A percentile compares a stretch with the other conserved stretches of the same genome.
Evolutionary conservation across 2,888 invertebrate genomes (phyloP).

Genomic region (Exephanes ischioxanthus): DNA sequence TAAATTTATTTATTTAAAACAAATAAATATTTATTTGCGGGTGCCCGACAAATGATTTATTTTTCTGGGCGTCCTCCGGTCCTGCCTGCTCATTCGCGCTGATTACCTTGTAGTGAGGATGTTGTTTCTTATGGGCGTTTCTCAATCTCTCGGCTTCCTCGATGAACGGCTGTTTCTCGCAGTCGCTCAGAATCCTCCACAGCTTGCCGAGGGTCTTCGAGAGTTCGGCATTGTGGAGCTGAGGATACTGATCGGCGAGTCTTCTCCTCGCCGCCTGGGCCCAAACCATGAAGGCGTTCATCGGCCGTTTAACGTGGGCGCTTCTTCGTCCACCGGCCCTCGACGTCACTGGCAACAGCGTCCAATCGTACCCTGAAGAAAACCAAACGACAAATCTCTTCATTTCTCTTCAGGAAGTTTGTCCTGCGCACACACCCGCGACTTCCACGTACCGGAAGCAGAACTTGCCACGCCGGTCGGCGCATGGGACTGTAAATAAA

Average conservation of each 20-base stretch:
- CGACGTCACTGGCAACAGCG: slow-evolving; percentile 82
- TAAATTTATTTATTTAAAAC: no score
- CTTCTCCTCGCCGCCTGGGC: slow-evolving; percentile 97
- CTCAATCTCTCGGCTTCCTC: slow-evolving; percentile 88
- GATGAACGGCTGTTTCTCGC: slow-evolving; percentile 88
- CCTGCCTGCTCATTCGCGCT: neutral
- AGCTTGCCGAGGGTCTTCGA: slow-evolving; percentile 97
- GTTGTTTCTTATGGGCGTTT: slow-evolving; percentile 87
- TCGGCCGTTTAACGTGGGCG: slow-evolving; percentile 97
- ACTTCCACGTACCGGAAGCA: slow-evolving; percentile 71
- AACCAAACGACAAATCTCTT: slow-evolving; percentile 34
- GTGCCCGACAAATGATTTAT: neutral
- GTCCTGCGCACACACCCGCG: slow-evolving; percentile 23
- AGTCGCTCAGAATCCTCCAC: slow-evolving; percentile 92
- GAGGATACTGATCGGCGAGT: slow-evolving; percentile 96
- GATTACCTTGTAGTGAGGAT: slow-evolving; percentile 87
- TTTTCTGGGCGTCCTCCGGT: neutral
- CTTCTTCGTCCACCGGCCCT: slow-evolving; percentile 81
- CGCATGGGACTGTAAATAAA: slow-evolving; percentile 70
- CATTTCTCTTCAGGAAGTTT: slow-evolving; percentile 59
- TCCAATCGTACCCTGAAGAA: slow-evolving; percentile 83
- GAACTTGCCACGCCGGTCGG: slow-evolving; percentile 14
- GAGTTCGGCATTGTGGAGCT: slow-evolving; percentile 97
- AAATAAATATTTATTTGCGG: no score
- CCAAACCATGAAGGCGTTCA: slow-evolving; percentile 99